Percentiles rank a stretch among this genome's conserved stretches.
Conservation (phyloP, 2,113 vertebrate species). For the Oreotrochilus melanogaster region DNA sequence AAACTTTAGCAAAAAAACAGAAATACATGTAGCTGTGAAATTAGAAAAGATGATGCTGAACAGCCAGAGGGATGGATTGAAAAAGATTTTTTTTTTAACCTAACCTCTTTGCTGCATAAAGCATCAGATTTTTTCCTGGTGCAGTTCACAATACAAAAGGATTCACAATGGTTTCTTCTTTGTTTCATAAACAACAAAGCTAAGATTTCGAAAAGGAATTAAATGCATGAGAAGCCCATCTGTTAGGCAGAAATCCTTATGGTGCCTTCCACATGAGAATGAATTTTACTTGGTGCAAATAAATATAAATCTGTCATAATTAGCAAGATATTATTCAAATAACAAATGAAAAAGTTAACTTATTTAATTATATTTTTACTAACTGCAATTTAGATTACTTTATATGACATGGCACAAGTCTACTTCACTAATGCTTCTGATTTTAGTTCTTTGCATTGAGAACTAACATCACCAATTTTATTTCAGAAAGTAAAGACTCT, state of each 20-base stretch:
- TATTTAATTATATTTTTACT: background rate
- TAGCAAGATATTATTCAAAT: background rate
- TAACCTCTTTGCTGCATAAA: background rate
- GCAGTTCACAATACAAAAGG: background rate
- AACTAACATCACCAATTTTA: background rate
- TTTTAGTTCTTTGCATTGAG: background rate
- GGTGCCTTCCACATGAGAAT: background rate
- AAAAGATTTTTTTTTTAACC: background rate
- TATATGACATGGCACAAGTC: background rate
- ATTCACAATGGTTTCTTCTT: background rate
- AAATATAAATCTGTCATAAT: background rate
- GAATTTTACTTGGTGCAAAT: background rate
- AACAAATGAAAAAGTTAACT: background rate
- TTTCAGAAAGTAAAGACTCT: background rate
- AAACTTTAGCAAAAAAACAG: background rate
- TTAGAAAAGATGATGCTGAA: background rate
- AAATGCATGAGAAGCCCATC: constrained; percentile 1
- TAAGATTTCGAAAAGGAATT: constrained; percentile 7
- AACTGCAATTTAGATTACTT: background rate
- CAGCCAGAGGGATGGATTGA: background rate
- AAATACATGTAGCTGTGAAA: background rate
- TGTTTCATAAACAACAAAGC: background rate
- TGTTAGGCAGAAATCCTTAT: constrained; percentile 18
- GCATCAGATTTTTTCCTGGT: background rate
- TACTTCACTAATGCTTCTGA: background rate